A percentile compares a stretch with the other conserved stretches of the same genome.
Conservation (phyloP, 92 coral and sea anemone genomes). For the Meandrina meandrites region DNA sequence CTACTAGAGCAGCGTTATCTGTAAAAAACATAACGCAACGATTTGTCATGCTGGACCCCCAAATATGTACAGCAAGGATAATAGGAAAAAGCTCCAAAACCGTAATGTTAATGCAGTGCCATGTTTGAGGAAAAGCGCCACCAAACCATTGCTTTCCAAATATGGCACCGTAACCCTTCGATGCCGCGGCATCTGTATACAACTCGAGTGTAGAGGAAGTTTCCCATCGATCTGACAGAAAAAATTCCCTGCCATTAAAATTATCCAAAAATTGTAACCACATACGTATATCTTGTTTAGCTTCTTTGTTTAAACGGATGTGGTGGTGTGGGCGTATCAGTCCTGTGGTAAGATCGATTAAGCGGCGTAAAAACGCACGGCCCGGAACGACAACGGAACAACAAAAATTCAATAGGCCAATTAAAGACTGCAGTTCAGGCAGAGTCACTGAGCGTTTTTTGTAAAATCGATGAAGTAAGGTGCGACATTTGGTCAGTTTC, state of each 20-base stretch:
- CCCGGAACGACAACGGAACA: conserved; percentile 35
- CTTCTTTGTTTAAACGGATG: too few relatives aligned
- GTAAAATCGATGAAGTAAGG: conserved; percentile 26
- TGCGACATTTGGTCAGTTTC: conserved; percentile 16
- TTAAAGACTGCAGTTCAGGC: conserved; percentile 50
- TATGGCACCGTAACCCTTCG: conserved; percentile 43
- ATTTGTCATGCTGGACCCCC: conserved; percentile 34
- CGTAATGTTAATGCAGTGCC: too few relatives aligned
- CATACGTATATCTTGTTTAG: too few relatives aligned
- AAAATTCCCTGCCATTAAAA: conserved; percentile 53
- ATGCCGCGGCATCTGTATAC: conserved; percentile 28
- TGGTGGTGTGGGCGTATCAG: background rate
- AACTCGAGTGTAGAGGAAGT: conserved; percentile 16
- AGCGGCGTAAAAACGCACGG: conserved; percentile 52
- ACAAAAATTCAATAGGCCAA: conserved; percentile 23
- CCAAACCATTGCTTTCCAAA: conserved; percentile 48
- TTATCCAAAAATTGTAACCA: conserved; percentile 15
- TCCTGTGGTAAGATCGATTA: conserved; percentile 53
- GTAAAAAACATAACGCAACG: conserved; percentile 17
- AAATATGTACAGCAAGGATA: conserved; percentile 17
- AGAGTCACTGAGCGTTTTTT: conserved; percentile 40
- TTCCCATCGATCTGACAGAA: conserved; percentile 36
- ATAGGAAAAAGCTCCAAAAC: too few relatives aligned
- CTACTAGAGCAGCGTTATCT: conserved; percentile 44
- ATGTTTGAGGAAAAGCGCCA: conserved; percentile 31